phyloP scores from a whole-genome alignment of 2,113 vertebrate species.

The Podarcis cretensis region DNA sequence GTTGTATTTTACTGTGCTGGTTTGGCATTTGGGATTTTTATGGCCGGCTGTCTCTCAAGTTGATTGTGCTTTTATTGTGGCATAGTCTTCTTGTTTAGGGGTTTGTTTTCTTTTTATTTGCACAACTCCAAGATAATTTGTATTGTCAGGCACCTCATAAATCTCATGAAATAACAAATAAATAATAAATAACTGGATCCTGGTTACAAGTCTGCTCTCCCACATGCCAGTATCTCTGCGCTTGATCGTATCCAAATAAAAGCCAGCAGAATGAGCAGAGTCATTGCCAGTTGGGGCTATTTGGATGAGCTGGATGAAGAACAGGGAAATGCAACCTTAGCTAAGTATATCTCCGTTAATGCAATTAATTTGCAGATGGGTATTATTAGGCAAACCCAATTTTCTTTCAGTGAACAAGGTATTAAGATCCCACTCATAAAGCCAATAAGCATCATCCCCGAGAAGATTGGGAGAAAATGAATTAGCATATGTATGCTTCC shows the following conservation, averaged over 20 bases:
- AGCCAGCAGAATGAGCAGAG: conserved; percentile 38
- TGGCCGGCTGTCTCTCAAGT: no score
- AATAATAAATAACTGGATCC: neutral
- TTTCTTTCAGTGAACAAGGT: conserved; percentile 42
- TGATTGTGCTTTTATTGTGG: no score
- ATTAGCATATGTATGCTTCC: fast-evolving
- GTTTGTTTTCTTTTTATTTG: no score
- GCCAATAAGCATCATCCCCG: conserved; percentile 37
- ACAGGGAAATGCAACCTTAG: conserved; percentile 48
- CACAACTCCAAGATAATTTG: no score
- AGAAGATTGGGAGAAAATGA: conserved; percentile 16
- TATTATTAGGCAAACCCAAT: conserved; percentile 53
- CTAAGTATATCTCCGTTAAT: conserved; percentile 57
- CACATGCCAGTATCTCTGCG: neutral
- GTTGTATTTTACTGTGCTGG: no score
- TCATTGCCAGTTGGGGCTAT: conserved; percentile 43
- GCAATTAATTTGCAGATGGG: conserved; percentile 63
- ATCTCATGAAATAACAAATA: no score
- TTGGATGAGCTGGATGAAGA: conserved; percentile 42
- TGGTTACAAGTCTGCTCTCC: neutral
- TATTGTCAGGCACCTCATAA: no score
- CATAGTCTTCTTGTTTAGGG: no score
- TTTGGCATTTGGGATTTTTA: no score
- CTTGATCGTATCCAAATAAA: conserved; percentile 42
- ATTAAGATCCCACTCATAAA: conserved; percentile 38